Percentiles rank a stretch among this genome's conserved stretches.
phyloP scores from a whole-genome alignment of 2,113 vertebrate genomes.

The Calyptomena viridis region DNA sequence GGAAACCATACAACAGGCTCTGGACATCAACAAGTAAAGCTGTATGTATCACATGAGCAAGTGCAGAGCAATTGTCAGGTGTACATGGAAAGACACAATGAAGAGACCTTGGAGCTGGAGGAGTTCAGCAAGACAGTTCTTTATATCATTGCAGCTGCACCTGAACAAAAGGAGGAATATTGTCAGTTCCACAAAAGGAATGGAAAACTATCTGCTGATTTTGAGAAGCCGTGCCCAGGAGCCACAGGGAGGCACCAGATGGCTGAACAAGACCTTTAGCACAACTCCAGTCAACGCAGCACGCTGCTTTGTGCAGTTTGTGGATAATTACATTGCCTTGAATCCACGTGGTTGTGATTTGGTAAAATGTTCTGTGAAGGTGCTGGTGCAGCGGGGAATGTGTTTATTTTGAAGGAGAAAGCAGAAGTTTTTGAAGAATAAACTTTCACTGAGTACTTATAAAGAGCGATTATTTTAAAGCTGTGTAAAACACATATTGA shows the following conservation, averaged over 20 bases:
- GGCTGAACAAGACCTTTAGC: not conserved
- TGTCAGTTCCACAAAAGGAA: not conserved
- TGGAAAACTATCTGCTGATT: not conserved
- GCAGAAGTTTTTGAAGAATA: not conserved
- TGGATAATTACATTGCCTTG: not conserved
- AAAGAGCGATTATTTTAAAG: not conserved
- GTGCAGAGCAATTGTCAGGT: not conserved
- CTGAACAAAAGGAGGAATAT: not conserved
- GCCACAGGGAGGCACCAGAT: conserved; percentile 18
- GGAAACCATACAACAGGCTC: not conserved
- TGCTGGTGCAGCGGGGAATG: not conserved
- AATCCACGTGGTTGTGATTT: not conserved
- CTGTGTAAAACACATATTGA: not conserved
- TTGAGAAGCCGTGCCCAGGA: not conserved
- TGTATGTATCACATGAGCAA: fast-evolving
- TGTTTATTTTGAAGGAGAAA: not conserved
- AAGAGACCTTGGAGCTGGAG: not conserved
- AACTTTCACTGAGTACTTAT: not conserved
- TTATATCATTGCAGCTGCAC: not conserved
- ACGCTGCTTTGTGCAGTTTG: not conserved
- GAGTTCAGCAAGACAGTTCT: not conserved
- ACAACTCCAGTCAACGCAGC: not conserved
- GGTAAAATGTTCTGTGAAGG: not conserved
- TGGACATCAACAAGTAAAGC: not conserved
- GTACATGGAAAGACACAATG: not conserved